Evolutionary conservation across 2,113 vertebrate species (phyloP), one percentile per base, ranked within the genome.

Genomic region (Kryptolebias marmoratus): DNA sequence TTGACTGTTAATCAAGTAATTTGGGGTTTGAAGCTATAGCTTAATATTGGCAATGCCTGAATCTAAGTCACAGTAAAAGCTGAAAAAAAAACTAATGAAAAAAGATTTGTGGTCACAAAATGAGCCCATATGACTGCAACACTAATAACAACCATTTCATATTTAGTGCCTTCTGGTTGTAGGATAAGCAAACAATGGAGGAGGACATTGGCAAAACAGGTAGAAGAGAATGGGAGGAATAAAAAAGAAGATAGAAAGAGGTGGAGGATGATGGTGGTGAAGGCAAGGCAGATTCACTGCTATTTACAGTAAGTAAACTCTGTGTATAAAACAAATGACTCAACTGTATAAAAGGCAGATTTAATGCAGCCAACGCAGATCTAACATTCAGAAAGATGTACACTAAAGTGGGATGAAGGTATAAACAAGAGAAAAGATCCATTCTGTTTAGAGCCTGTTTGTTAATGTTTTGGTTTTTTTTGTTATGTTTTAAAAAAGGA

Each of bases 251-350:
- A 4, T 3, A 2, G 22, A 9, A 68, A 31, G 15, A 11, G 30
- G 48, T 11, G 18, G 30, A 11, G 32, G 58, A 16, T 3, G 11
- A 48, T 1, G 57, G 11, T 31, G 52, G 30, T 11, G 48, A 49
- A 30, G 44, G 2, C 47, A 45, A 50, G 31, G 30, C 50, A 9
- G 32, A 53, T 0, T 6, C 5, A 5, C 16, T 55, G 58, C 61
- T 63, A 66, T 84, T 63, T 68, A 36, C 32, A 36, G 32, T 3
- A 45, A 36, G 65, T 22, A 28, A 77, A 63, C 47, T 55, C 47
- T 42, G 48, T 18, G 2, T 22, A 27, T 64, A 75, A 79, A 83
- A 75, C 53, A 64, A 64, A 83, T 81, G 84, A 85, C 5, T 87
- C 82, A 74, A 69, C 67, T 1, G 57, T 60, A 70, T 61, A 27